Conservation (phyloP, 2,888 invertebrate genomes). For the Pseudoips prasinana region DNA sequence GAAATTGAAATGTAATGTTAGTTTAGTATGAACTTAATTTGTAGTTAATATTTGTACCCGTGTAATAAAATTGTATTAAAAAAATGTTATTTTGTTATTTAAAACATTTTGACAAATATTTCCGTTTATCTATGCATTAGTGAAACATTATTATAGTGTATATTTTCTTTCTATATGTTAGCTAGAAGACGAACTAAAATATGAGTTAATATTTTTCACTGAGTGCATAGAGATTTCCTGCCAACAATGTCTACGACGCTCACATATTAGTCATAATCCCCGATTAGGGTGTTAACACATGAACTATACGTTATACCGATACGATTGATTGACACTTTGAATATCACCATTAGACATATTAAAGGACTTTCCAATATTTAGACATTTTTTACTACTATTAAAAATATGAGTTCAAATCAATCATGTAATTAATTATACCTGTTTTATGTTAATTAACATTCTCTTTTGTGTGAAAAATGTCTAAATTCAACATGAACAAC, state of each 20-base stretch:
- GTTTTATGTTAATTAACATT: no score
- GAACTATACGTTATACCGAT: constrained; percentile 46
- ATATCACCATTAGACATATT: constrained; percentile 47
- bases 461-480: no score
- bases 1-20: constrained; percentile 33
- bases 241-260: constrained; percentile 41
- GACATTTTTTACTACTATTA: constrained; percentile 6
- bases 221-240: constrained; percentile 7
- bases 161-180: no score
- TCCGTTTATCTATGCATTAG: no score
- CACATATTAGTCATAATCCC: constrained; percentile 45
- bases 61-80: constrained; percentile 51
- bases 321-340: constrained; percentile 79
- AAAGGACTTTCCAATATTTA: constrained; percentile 26
- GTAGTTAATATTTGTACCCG: constrained; percentile 56
- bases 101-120: constrained; percentile 41
- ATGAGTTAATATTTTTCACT: no score
- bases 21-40: constrained; percentile 43
- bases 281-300: constrained; percentile 65
- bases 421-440: no score
- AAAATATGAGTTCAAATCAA: no score
- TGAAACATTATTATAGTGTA: no score
- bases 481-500: no score
- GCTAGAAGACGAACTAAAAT: no score
- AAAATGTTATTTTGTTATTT: constrained; percentile 63